Evolutionary conservation across 2,888 invertebrate genomes (phyloP), one percentile per base, ranked within the genome.

Genomic region (Petrolisthes manimaculis): DNA sequence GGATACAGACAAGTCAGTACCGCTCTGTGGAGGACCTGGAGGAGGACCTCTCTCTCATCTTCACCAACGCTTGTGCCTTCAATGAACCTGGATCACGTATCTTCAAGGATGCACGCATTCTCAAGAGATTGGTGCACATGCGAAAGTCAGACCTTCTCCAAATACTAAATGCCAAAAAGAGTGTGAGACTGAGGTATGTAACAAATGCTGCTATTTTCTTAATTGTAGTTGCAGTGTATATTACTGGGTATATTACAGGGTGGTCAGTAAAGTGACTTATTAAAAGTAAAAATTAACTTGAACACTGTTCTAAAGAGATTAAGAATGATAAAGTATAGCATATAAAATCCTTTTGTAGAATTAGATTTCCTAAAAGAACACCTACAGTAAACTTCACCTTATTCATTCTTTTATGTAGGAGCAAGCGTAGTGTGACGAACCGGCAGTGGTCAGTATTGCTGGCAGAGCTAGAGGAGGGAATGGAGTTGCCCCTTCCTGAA

Each of bases 41-140:
- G 93, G 95, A 95, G 90, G 99, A 99, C 94, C 93, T 99, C 71
- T 93, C 96, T 91, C 94, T 97, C 84, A 97, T 99, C 96, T 97
- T 97, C 81, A 96, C 96, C 91, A 99, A 99, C 93, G 99, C 99
- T 0, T 98, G 98, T 93, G 94, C 95, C 24, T 99, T 98, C 92
- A 99, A 99, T 93, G 99, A 99, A 92, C 98, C 99, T 0, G 98
- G 98, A 3, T 98, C 98, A 18, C 96, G 96, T 93, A 98, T 99
- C 92, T 99, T 98, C 93, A 98, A 97, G 93, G 98, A 98, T 93
- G 98, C 99, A 0, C 97, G 97, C 92, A 94, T 95, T 53, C 93
- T 99, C 86, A 96, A 97, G 92, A 97, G 96, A 94, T 95, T 97
- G 91, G 94, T 95, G 83, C 92, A 93, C 12, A 92, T 93, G 6